Evolutionary conservation across 2,888 invertebrate species (phyloP).

Genomic region (Resseliella maxima): DNA sequence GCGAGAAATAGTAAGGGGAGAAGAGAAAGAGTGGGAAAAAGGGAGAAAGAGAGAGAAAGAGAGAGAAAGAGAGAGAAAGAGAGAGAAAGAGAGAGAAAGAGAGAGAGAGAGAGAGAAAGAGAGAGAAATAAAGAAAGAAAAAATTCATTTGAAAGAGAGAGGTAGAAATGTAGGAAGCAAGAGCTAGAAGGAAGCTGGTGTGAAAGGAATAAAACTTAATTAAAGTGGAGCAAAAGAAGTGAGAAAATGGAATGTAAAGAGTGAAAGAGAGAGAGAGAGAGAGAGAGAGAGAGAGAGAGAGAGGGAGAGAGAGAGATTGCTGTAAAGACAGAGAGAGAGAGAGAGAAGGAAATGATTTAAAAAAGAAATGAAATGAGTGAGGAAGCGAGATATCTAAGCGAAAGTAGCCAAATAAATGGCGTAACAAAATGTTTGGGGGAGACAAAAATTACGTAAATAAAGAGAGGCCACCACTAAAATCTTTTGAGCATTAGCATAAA

Average conservation of each 20-base stretch:
- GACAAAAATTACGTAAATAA: conserved; percentile 53
- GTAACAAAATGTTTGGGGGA: background rate
- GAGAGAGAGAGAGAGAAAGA: background rate
- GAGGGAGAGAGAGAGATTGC: background rate
- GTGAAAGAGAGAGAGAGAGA: too few species aligned
- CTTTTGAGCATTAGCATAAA: conserved; percentile 55
- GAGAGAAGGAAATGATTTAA: too few species aligned
- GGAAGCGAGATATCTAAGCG: background rate
- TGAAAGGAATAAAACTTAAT: too few species aligned
- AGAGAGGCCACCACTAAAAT: conserved; percentile 19
- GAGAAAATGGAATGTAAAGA: too few species aligned
- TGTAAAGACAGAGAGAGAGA: background rate
- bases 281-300: background rate
- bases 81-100: background rate
- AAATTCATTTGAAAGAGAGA: too few species aligned
- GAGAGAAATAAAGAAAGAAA: background rate
- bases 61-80: background rate
- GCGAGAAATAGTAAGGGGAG: too few species aligned
- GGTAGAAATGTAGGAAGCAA: too few species aligned
- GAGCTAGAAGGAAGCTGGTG: too few species aligned
- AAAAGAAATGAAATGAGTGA: background rate
- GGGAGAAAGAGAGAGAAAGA: background rate
- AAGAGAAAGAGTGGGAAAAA: too few species aligned
- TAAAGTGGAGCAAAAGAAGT: too few species aligned
- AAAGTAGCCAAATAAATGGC: background rate